Conservation (phyloP, 2,888 invertebrate species). For the Listrodromus nycthemerus region DNA sequence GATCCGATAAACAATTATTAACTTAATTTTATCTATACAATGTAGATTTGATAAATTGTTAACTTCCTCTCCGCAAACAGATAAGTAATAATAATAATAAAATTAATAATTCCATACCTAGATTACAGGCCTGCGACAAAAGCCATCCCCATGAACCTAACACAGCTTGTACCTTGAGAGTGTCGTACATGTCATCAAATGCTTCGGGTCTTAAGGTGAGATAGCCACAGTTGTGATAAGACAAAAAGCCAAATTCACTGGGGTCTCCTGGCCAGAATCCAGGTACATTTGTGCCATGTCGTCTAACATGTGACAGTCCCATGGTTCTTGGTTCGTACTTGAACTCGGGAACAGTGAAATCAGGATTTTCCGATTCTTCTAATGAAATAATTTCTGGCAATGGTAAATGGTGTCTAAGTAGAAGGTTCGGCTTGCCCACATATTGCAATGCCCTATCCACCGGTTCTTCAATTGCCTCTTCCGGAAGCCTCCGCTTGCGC, state of each 20-base stretch:
- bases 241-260: constrained; percentile 91
- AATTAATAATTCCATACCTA: constrained; percentile 85
- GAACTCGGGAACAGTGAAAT: constrained; percentile 87
- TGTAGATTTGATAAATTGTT: too few relatives aligned
- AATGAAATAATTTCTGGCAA: constrained; percentile 88
- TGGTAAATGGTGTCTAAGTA: constrained; percentile 89
- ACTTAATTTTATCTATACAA: too few relatives aligned
- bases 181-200: constrained; percentile 87
- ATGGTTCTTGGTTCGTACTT: constrained; percentile 87
- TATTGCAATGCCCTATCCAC: constrained; percentile 90
- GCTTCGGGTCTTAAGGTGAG: constrained; percentile 85
- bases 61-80: too few relatives aligned
- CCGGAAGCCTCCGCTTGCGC: constrained; percentile 72
- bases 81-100: too few relatives aligned
- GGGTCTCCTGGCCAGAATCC: constrained; percentile 94
- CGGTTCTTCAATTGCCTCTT: constrained; percentile 73
- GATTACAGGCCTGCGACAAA: constrained; percentile 91
- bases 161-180: constrained; percentile 91
- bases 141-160: constrained; percentile 93
- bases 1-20: too few relatives aligned
- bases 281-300: constrained; percentile 91
- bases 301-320: constrained; percentile 86
- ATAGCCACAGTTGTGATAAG: constrained; percentile 89
- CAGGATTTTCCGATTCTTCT: constrained; percentile 86
- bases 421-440: constrained; percentile 88